Evolutionary conservation across 1,140 invertebrate genomes (phyloP).

Genomic region (Drosophila triauraria): DNA sequence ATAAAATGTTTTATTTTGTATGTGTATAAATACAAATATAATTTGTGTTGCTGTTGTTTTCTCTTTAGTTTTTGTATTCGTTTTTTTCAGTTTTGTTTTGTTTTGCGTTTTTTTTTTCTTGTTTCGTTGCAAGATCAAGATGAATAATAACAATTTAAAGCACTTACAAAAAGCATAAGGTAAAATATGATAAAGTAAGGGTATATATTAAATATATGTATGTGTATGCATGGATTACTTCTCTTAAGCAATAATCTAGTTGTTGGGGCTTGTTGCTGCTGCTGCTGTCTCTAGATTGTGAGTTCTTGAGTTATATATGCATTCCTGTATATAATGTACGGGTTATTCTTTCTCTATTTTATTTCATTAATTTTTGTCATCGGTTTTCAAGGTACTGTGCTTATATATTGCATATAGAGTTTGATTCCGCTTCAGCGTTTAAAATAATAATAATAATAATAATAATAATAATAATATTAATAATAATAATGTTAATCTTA

Average conservation of each 20-base stretch:
- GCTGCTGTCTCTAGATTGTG: conserved; percentile 11
- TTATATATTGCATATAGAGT: conserved; percentile 54
- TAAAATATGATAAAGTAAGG: conserved; percentile 51
- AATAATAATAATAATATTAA: conserved; percentile 36
- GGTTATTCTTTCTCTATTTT: conserved; percentile 7
- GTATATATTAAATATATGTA: conserved; percentile 49
- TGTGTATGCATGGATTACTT: conserved; percentile 27
- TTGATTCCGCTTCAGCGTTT: conserved; percentile 38
- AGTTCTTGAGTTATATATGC: conserved; percentile 12
- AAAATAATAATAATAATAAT: conserved; percentile 31
- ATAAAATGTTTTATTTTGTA: conserved; percentile 71
- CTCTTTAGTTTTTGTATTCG: conserved; percentile 15
- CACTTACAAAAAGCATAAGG: conserved; percentile 70
- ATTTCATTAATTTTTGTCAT: conserved; percentile 13
- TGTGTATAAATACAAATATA: conserved; percentile 78
- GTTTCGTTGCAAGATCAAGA: conserved; percentile 56
- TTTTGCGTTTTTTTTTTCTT: conserved; percentile 44
- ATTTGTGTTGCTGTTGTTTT: conserved; percentile 57
- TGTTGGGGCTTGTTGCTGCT: conserved; percentile 22
- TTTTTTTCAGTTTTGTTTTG: conserved; percentile 23
- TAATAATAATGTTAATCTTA: conserved; percentile 38
- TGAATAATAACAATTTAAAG: conserved; percentile 81
- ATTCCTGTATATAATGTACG: conserved; percentile 30
- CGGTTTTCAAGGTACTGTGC: conserved; percentile 49
- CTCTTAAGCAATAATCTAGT: conserved; percentile 25